phyloP scores from a whole-genome alignment of 2,113 vertebrate species.

The Eudorcas thomsonii region DNA sequence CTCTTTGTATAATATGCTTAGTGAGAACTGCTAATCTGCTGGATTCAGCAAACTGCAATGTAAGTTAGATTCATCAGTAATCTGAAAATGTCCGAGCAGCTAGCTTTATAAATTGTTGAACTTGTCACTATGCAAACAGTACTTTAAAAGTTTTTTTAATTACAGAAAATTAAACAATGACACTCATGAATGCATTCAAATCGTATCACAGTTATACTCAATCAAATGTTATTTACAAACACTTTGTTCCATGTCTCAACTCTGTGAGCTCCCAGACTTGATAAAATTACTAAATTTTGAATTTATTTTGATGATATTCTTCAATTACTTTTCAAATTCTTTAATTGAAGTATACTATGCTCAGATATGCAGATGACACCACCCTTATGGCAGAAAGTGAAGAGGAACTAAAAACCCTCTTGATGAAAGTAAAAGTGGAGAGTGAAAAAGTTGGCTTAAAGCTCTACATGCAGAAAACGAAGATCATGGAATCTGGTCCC shows the following conservation, averaged over 20 bases:
- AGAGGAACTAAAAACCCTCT: too few species aligned
- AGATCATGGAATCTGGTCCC: too few species aligned
- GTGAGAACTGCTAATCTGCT: neutral
- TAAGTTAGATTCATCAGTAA: neutral
- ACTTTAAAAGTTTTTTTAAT: neutral
- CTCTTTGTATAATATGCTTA: neutral
- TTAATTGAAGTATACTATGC: constrained; percentile 9
- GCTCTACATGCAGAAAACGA: too few species aligned
- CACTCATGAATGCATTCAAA: constrained; percentile 57
- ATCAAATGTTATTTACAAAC: constrained; percentile 62
- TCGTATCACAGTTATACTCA: constrained; percentile 54
- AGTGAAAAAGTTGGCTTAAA: too few species aligned
- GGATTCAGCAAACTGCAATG: neutral
- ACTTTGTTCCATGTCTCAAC: constrained; percentile 39
- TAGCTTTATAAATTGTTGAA: constrained; percentile 21
- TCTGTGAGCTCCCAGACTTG: constrained; percentile 5
- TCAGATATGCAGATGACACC: too few species aligned
- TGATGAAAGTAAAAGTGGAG: too few species aligned
- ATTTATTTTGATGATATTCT: constrained; percentile 35
- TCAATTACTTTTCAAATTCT: constrained; percentile 27
- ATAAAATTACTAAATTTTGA: constrained; percentile 48
- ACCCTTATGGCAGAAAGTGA: too few species aligned
- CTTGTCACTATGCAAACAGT: constrained; percentile 8
- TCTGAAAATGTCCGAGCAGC: neutral
- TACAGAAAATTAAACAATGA: constrained; percentile 52